Evolutionary conservation across 2,797 vertebrate genomes (phyloP), one percentile per base, ranked within the genome.

Genomic region (Dallia pectoralis): DNA sequence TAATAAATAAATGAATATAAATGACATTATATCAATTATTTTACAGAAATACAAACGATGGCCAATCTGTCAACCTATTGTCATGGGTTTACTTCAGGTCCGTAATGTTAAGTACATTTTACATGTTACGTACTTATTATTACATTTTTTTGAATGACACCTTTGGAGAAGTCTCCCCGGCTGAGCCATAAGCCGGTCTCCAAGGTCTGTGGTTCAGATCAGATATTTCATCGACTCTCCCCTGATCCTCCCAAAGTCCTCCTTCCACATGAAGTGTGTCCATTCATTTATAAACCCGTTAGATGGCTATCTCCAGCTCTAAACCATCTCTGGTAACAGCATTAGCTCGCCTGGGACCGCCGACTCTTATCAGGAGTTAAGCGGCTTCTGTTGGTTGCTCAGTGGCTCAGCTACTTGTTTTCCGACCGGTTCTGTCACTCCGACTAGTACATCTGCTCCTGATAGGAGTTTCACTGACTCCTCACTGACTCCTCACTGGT

Each of bases 341-440:
- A 72, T 80, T 77, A 87, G 77, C 78, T 48, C 67, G 14, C 19
- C 71, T 61, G 51, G 82, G 67, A 25, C 69, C 12, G 4, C 40
- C 2, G 4, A 56, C 73, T 86, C 82, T 91, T 81, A 88, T 87
- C 87, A 70, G 72, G 71, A 56, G 79, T 65, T 84, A 89, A 89
- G 87, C 90, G 84, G 44, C 80, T 87, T 85, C 82, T 19, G 8
- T 49, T 44, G 40, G 40, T 44, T 44, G 11, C 70, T 86, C 86
- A 83, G 74, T 91, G 85, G 90, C 91, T 84, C 90, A 91, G 86
- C 82, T 63, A 84, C 84, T 88, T 86, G 83, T 69, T 33, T 72
- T 78, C n/a, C n/a, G n/a, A n/a, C n/a, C n/a, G n/a, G n/a, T n/a
- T n/a, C 82, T 87, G 87, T 90, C 84, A 2, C 5, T 33, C 70